Evolutionary conservation across 2,797 vertebrate genomes (phyloP), one percentile per base, ranked within the genome.

Genomic region (Neoniphon sammara): DNA sequence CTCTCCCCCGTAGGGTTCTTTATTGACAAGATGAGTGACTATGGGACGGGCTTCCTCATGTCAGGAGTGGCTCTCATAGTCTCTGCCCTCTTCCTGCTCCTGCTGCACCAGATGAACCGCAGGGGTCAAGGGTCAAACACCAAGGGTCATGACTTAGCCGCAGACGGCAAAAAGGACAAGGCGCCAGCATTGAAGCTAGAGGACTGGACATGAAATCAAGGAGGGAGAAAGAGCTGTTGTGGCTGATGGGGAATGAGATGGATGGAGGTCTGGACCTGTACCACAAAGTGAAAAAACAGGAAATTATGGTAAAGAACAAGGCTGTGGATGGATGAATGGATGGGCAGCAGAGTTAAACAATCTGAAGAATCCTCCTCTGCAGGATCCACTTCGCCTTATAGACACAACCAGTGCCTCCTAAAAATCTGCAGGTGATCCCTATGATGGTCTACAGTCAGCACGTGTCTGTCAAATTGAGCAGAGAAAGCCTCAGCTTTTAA

Each of bases 21-120:
- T 70, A 91, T 91, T 31, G 91, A 93, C 85, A 86, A 86, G 76
- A 92, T 88, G 91, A 81, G 57, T n/a, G 84, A 89, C 66, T 92
- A 92, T 0, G 81, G 88, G 15, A 78, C 67, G 0, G 85, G 86
- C 10, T 93, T 93, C 73, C 61, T 91, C 47, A 88, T 87, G 90
- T 85, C 91, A 0, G 92, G 87, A 3, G 86, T 86, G 66, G 75
- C 91, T 66, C 80, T 92, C 73, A 78, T 91, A 2, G 15, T 90
- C 30, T 92, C 90, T 1, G 83, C 87, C 27, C 25, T 91, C 62
- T 94, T 92, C 87, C 85, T 92, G 70, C 84, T 93, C 30, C 68
- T 91, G 60, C 84, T 92, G 69, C 47, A 69, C 56, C 88, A 90
- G 49, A 88, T 91, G 84, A 89, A 81, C 61, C 83, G 25, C 53